Percentiles rank a stretch among this genome's conserved stretches.
Evolutionary conservation across 2,888 invertebrate species (phyloP).

Genomic region (Strigamia maritima): DNA sequence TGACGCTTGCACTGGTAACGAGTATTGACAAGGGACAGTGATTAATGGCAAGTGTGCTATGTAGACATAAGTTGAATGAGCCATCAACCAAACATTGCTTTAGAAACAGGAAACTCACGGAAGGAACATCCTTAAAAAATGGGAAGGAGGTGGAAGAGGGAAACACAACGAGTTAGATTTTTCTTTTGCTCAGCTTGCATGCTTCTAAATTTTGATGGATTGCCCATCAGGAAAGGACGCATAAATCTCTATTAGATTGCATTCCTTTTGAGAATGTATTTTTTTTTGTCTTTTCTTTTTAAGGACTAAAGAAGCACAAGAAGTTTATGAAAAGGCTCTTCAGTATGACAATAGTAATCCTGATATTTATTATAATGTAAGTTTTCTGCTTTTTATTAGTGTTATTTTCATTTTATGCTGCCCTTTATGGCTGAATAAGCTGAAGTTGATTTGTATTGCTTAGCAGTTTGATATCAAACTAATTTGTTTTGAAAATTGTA

Average conservation of each 20-base stretch:
- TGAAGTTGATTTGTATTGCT: neutral
- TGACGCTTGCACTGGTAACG: slow-evolving; percentile 20
- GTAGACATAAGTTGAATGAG: slow-evolving; percentile 28
- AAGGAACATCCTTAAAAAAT: neutral
- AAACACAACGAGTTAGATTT: slow-evolving; percentile 25
- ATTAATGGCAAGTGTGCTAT: slow-evolving; percentile 30
- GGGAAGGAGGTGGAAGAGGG: neutral
- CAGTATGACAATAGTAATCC: slow-evolving; percentile 90
- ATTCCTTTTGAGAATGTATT: slow-evolving; percentile 25
- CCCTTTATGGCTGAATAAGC: neutral
- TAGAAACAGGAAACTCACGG: slow-evolving; percentile 7
- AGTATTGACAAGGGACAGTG: slow-evolving; percentile 32
- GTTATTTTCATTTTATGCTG: neutral
- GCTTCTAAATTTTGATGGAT: slow-evolving; percentile 28
- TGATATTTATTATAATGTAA: slow-evolving; percentile 90
- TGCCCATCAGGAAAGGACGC: slow-evolving; percentile 31
- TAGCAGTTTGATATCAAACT: too few relatives aligned
- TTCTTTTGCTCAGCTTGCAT: slow-evolving; percentile 31
- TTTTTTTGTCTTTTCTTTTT: neutral
- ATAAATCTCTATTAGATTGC: slow-evolving; percentile 34
- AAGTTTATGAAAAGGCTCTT: slow-evolving; percentile 88
- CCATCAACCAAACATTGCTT: slow-evolving; percentile 31
- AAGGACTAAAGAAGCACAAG: slow-evolving; percentile 86
- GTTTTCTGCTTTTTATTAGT: slow-evolving; percentile 50
- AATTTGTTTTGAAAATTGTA: too few relatives aligned